phyloP scores from a whole-genome alignment of 2,797 vertebrate genomes.

The Lacerta viridis region DNA sequence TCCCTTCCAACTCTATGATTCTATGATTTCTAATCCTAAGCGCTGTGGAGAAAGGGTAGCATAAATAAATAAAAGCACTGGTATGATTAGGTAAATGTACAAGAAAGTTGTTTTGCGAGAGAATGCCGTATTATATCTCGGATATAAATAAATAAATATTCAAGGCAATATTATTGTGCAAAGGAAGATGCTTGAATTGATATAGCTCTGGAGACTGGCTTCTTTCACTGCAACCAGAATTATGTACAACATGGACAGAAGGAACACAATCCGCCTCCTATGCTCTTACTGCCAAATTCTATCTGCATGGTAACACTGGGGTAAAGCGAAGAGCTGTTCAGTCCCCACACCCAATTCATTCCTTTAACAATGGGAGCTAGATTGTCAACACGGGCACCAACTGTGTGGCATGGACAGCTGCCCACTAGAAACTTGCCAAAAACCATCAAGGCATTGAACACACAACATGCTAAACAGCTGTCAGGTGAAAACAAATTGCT shows the following conservation, averaged over 20 bases:
- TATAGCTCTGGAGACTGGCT: constrained; percentile 35
- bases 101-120: background rate
- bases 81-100: background rate
- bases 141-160: background rate
- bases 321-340: constrained; percentile 2
- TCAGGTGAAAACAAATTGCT: background rate
- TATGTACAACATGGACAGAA: background rate
- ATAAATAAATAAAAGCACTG: background rate
- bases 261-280: constrained; percentile 27
- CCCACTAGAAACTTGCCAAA: constrained; percentile 27
- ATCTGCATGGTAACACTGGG: background rate
- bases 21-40: too few relatives aligned
- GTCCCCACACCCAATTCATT: constrained; percentile 2
- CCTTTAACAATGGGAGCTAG: background rate
- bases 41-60: background rate
- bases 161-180: background rate
- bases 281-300: constrained; percentile 42
- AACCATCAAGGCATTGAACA: background rate
- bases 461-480: constrained; percentile 15
- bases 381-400: constrained; percentile 6
- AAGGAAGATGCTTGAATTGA: background rate
- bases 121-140: background rate
- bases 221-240: constrained; percentile 36
- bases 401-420: constrained; percentile 2
- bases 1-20: too few relatives aligned